phyloP scores from a whole-genome alignment of 1,140 invertebrate genomes.

The Lordiphosa stackelbergi region DNA sequence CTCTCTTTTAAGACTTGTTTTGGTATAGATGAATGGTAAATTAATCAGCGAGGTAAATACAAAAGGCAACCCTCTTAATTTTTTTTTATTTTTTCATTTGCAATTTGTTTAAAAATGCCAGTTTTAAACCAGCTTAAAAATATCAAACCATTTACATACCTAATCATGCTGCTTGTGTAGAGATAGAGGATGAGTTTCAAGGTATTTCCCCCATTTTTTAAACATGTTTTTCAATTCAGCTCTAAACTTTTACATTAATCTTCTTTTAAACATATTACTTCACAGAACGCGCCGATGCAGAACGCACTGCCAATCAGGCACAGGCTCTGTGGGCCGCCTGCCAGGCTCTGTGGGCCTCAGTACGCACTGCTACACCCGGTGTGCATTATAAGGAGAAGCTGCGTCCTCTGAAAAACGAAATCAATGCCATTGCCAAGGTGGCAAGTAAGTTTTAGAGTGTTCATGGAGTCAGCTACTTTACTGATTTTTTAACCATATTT shows the following conservation, averaged over 20 bases:
- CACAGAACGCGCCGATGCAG: slow-evolving; percentile 86
- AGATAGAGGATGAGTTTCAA: slow-evolving; percentile 75
- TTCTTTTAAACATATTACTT: not conserved
- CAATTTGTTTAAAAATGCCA: too few relatives aligned
- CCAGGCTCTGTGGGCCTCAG: slow-evolving; percentile 87
- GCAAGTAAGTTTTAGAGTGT: slow-evolving; percentile 80
- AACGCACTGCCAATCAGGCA: slow-evolving; percentile 87
- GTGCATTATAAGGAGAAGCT: slow-evolving; percentile 80
- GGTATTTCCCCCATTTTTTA: slow-evolving; percentile 40
- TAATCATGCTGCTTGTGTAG: slow-evolving; percentile 58
- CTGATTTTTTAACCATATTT: not conserved
- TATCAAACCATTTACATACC: too few relatives aligned
- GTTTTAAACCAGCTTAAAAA: too few relatives aligned
- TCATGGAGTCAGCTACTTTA: slow-evolving; percentile 1
- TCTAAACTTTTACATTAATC: not conserved
- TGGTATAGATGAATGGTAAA: too few relatives aligned
- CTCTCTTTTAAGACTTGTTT: too few relatives aligned
- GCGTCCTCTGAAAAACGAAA: slow-evolving; percentile 86
- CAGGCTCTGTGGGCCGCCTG: slow-evolving; percentile 95
- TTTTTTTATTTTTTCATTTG: too few relatives aligned
- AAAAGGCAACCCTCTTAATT: too few relatives aligned
- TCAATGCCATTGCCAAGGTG: slow-evolving; percentile 83
- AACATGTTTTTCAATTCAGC: not conserved
- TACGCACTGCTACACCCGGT: slow-evolving; percentile 82
- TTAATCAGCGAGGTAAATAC: too few relatives aligned